Conservation (phyloP, 1,140 invertebrate genomes). For the Uloborus diversus region DNA sequence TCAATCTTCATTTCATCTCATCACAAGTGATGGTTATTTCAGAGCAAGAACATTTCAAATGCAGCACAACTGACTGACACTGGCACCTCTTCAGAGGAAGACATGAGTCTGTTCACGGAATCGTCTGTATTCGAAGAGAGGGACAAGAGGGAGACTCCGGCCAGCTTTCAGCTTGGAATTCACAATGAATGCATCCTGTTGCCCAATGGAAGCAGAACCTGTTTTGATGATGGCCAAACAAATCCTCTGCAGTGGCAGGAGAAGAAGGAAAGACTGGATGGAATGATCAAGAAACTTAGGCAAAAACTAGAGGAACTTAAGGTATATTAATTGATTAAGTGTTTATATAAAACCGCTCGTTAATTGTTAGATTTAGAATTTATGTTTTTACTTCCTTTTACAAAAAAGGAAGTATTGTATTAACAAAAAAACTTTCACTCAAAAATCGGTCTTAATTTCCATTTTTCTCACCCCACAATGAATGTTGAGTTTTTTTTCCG, state of each 20-base stretch:
- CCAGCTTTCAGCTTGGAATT: slow-evolving; percentile 41
- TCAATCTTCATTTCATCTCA: too few species aligned
- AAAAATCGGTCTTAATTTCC: too few species aligned
- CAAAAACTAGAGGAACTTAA: slow-evolving; percentile 85
- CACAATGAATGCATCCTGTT: slow-evolving; percentile 61
- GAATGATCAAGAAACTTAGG: slow-evolving; percentile 83
- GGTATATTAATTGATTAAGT: slow-evolving; percentile 63
- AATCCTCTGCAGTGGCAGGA: slow-evolving; percentile 83
- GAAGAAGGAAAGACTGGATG: slow-evolving; percentile 83
- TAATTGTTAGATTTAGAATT: too few species aligned
- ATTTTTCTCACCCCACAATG: too few species aligned
- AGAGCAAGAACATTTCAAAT: neutral
- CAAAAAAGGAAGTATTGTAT: too few species aligned
- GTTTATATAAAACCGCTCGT: too few species aligned
- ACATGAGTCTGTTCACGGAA: slow-evolving; percentile 23
- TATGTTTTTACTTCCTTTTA: too few species aligned
- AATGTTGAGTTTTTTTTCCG: too few species aligned
- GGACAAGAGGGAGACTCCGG: slow-evolving; percentile 33
- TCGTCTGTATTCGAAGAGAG: slow-evolving; percentile 15
- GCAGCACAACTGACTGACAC: neutral
- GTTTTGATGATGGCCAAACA: slow-evolving; percentile 81
- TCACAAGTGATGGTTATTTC: too few species aligned
- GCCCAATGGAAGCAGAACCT: slow-evolving; percentile 66
- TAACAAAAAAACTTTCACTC: too few species aligned
- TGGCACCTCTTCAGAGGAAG: slow-evolving; percentile 2